phyloP scores from a whole-genome alignment of 2,113 vertebrate species.

The Aix galericulata region DNA sequence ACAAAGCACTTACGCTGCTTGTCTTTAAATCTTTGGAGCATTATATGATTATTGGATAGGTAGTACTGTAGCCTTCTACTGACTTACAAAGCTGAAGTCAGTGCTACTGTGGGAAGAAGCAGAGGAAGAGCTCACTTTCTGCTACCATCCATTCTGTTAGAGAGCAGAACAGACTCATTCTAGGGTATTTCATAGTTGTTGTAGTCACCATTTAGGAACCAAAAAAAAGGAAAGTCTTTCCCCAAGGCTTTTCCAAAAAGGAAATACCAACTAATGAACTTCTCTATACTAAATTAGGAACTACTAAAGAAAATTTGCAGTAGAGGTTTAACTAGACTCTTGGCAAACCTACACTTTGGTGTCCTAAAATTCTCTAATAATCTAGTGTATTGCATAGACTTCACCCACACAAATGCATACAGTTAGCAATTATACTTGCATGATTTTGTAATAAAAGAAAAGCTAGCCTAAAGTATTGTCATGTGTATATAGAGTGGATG shows the following conservation, averaged over 20 bases:
- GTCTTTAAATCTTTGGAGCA: neutral
- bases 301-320: neutral
- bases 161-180: neutral
- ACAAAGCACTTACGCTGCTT: neutral
- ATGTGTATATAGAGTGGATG: neutral
- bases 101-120: neutral
- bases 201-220: neutral
- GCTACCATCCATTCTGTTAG: neutral
- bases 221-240: neutral
- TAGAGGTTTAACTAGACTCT: neutral
- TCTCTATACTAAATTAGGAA: neutral
- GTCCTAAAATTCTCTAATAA: neutral
- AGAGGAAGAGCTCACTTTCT: neutral
- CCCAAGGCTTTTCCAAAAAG: too few species aligned
- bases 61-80: neutral
- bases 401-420: neutral
- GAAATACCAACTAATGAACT: neutral
- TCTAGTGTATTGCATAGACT: neutral
- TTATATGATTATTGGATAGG: neutral
- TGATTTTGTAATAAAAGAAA: conserved; percentile 5
- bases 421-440: neutral
- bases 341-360: neutral
- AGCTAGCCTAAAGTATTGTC: neutral
- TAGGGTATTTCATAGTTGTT: neutral
- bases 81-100: neutral